phyloP scores from a whole-genome alignment of 2,888 invertebrate species.

The Drosophila diplacantha region DNA sequence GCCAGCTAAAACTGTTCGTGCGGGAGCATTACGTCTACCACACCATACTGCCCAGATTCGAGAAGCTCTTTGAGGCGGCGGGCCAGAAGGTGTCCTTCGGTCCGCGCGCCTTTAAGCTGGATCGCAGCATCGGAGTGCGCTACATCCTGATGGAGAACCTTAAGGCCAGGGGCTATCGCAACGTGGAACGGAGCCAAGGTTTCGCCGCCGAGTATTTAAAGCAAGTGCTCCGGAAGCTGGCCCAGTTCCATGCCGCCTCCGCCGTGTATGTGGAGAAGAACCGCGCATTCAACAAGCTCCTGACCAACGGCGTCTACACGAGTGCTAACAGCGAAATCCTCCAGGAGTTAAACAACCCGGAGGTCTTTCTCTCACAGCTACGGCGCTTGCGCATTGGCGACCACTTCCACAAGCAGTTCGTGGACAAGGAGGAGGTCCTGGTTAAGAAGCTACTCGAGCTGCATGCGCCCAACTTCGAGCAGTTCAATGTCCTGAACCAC shows the following conservation, averaged over 20 bases:
- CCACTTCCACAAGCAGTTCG: conserved; percentile 50
- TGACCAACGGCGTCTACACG: conserved; percentile 52
- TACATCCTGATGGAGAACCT: conserved; percentile 68
- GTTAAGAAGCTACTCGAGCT: conserved; percentile 56
- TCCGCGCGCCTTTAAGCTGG: conserved; percentile 55
- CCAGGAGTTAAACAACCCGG: conserved; percentile 51
- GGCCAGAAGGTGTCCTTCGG: conserved; percentile 58
- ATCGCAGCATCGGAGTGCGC: conserved; percentile 49
- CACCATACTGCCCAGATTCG: conserved; percentile 64
- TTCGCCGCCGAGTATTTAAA: conserved; percentile 60
- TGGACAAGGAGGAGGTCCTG: conserved; percentile 52
- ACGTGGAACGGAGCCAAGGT: conserved; percentile 58
- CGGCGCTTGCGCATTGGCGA: conserved; percentile 54
- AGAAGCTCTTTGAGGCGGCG: conserved; percentile 52
- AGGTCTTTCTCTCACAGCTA: conserved; percentile 53
- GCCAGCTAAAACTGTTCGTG: conserved; percentile 55
- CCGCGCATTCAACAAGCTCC: conserved; percentile 49
- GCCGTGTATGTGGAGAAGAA: conserved; percentile 61
- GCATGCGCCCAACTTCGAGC: conserved; percentile 39
- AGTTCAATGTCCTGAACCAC: conserved; percentile 67
- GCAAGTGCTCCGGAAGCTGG: conserved; percentile 63
- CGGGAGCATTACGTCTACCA: conserved; percentile 68
- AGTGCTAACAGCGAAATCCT: conserved; percentile 42
- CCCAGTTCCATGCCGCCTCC: conserved; percentile 73
- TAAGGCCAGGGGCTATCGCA: conserved; percentile 52